These are phyloP conservation scores for Wiebesia pumilae DNA, from an alignment of 1,140 invertebrate species.

Conservation along the genomic window DNA sequence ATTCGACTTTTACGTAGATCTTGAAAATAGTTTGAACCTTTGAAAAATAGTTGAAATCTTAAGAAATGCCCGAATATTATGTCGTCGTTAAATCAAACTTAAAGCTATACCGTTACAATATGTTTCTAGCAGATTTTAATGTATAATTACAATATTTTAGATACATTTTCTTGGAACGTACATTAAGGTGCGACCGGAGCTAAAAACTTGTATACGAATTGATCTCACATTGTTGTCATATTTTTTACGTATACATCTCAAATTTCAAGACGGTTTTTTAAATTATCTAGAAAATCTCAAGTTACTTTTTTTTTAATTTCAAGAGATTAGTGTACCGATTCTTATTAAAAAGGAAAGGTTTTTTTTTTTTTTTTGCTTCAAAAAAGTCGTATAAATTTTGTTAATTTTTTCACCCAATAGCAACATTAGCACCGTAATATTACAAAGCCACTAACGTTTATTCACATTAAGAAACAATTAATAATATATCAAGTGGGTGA, in stretches of 20 bases:
- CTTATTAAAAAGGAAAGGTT: neutral
- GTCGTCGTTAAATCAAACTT: slow-evolving; percentile 6
- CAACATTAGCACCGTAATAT: neutral
- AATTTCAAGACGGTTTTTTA: neutral
- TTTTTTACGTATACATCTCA: neutral
- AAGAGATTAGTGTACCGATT: neutral
- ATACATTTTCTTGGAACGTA: neutral
- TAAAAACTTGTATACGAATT: neutral
- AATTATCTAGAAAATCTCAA: neutral
- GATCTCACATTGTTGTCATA: neutral
- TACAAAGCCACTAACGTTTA: neutral
- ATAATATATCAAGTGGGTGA: neutral
- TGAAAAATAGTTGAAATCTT: neutral
- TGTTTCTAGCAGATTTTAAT: neutral
- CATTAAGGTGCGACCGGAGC: slow-evolving; percentile 2
- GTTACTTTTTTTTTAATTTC: neutral
- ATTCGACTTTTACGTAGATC: neutral
- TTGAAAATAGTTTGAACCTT: neutral
- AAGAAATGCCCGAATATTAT: neutral
- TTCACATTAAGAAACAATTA: neutral
- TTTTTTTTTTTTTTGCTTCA: too few species aligned
- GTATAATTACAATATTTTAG: slow-evolving; percentile 18
- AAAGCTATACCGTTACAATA: slow-evolving; percentile 14
- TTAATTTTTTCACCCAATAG: neutral
- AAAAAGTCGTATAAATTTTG: neutral